Evolutionary conservation across 1,140 invertebrate species (phyloP).

Genomic region (Fopius arisanus): DNA sequence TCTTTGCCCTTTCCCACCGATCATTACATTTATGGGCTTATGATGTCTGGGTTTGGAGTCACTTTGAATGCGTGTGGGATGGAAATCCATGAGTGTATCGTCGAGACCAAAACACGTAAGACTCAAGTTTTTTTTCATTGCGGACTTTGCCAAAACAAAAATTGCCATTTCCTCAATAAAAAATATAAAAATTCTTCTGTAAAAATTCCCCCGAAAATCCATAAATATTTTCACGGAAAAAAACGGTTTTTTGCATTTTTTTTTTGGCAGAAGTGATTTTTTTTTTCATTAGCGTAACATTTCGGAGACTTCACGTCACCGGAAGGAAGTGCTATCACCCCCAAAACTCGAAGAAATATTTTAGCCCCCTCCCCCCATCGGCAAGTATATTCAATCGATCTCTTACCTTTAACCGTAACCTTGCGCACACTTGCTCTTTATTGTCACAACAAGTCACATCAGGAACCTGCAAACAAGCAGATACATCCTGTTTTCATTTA

Average conservation of each 20-base stretch:
- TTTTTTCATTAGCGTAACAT: too few species aligned
- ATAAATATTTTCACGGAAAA: too few species aligned
- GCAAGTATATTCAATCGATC: conserved; percentile 31
- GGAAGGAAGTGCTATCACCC: conserved; percentile 25
- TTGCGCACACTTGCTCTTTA: conserved; percentile 2
- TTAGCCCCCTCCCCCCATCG: neutral
- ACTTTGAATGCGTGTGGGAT: conserved; percentile 12
- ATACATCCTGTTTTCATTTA: neutral
- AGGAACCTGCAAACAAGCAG: neutral
- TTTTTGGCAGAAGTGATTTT: too few species aligned
- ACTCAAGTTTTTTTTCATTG: too few species aligned
- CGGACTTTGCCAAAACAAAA: too few species aligned
- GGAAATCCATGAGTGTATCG: neutral
- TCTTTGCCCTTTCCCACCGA: neutral
- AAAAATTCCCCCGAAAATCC: too few species aligned
- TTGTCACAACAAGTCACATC: neutral
- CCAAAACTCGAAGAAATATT: neutral
- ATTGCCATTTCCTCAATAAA: too few species aligned
- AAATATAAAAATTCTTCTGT: too few species aligned
- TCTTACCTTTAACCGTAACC: conserved; percentile 28
- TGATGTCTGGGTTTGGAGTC: conserved; percentile 1
- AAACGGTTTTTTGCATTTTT: too few species aligned
- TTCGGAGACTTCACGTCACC: conserved; percentile 29
- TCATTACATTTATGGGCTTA: neutral
- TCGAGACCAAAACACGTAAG: conserved; percentile 19